phyloP scores from a whole-genome alignment of 2,888 invertebrate species.

The Hipparchia semele region DNA sequence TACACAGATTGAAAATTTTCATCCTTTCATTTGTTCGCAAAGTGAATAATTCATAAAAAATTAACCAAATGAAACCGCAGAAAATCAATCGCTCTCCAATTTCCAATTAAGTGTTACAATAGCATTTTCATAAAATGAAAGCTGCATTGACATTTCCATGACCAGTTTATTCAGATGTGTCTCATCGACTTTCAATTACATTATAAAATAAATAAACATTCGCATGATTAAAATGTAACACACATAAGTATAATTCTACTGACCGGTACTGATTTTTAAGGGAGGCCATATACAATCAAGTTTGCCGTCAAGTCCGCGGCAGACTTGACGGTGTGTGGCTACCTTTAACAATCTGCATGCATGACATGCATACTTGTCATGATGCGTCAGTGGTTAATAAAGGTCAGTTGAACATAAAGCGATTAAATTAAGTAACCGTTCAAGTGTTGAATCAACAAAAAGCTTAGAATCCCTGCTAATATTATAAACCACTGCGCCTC shows the following conservation, averaged over 20 bases:
- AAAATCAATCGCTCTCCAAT: slow-evolving; percentile 12
- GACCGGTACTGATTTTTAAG: no score
- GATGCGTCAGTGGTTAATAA: no score
- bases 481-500: no score
- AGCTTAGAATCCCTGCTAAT: no score
- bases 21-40: slow-evolving; percentile 1
- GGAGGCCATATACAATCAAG: no score
- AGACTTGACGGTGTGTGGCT: no score
- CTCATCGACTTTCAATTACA: slow-evolving; percentile 8
- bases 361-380: no score
- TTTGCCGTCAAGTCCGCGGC: no score
- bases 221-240: not conserved
- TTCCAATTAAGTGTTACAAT: slow-evolving; percentile 21
- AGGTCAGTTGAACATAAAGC: no score
- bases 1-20: not conserved
- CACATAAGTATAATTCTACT: not conserved
- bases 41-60: not conserved
- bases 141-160: slow-evolving; percentile 3
- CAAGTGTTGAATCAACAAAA: no score
- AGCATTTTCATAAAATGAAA: slow-evolving; percentile 13
- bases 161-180: slow-evolving; percentile 6
- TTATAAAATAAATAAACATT: not conserved
- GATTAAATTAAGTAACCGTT: no score
- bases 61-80: slow-evolving; percentile 5
- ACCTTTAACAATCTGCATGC: no score